Percentiles rank a stretch among this genome's conserved stretches.
phyloP scores from a whole-genome alignment of 2,113 vertebrate genomes.

The Cranoglanis bouderius region DNA sequence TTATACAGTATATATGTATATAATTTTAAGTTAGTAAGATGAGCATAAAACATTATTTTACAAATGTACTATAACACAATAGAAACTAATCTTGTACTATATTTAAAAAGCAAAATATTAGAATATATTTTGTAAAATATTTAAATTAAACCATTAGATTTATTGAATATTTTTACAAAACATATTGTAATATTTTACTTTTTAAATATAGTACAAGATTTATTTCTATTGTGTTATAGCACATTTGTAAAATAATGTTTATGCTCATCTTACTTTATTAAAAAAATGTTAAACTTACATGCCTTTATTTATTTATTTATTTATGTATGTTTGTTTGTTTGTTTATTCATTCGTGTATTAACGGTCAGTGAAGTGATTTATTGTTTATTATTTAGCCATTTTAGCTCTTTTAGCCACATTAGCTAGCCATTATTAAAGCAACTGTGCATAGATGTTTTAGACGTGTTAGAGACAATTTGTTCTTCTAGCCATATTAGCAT shows the following conservation, averaged over 20 bases:
- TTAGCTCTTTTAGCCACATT: not conserved
- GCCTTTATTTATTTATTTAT: not conserved
- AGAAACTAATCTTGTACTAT: too few species aligned
- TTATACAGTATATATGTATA: not conserved
- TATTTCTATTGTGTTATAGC: too few species aligned
- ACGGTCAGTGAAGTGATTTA: not conserved
- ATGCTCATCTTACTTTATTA: too few species aligned
- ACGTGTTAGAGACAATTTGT: not conserved
- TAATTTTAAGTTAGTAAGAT: not conserved
- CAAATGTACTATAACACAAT: too few species aligned
- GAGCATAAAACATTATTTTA: too few species aligned
- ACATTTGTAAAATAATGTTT: too few species aligned
- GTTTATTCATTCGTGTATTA: not conserved
- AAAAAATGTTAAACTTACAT: too few species aligned
- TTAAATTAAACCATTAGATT: not conserved
- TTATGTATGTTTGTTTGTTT: not conserved
- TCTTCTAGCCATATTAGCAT: constrained; percentile 13
- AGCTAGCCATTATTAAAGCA: not conserved
- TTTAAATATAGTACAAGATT: too few species aligned
- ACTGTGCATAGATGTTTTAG: not conserved
- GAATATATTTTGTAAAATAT: too few species aligned
- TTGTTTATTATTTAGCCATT: not conserved
- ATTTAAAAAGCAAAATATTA: too few species aligned
- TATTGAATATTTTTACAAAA: too few species aligned
- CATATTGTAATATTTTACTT: too few species aligned